Evolutionary conservation across 2,797 vertebrate species (phyloP), one percentile per base, ranked within the genome.

Genomic region (Muscicapa comitata): DNA sequence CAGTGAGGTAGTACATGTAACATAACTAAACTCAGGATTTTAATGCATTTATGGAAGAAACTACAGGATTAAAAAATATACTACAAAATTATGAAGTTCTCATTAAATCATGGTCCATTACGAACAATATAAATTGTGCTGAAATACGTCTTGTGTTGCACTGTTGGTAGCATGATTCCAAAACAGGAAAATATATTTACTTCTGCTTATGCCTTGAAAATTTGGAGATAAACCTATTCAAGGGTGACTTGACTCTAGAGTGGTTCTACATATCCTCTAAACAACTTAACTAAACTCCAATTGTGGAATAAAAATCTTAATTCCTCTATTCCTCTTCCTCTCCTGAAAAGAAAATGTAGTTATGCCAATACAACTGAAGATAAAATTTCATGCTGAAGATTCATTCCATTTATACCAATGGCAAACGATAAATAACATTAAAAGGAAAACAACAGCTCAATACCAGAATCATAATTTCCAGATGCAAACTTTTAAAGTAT

Each of bases 321-420:
- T 90, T 92, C 63, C 80, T 86, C 77, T 89, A 66, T 73, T 73
- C 13, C 42, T 93, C 86, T 82, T 94, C 90, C 90, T 90, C 68
- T 87, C 20, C 94, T 92, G 71, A 82, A 90, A 91, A 87, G 86
- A 91, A 95, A 97, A 95, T 87, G 74, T 62, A 84, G 86, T 97
- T 95, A 95, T 7, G 6, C 38, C 83, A 85, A 87, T 76, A 42
- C 67, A 94, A 94, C 28, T 66, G 53, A 86, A 84, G 92, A 90
- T 85, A 77, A 91, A 91, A 87, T 96, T 94, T 85, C 94, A 89
- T 54, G 63, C 77, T 63, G 45, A 79, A 38, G 31, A 53, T 91
- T 93, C 67, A 88, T 76, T 92, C 55, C 6, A 4, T 92, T 78
- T 71, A 48, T 79, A 91, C 54, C 33, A 92, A 91, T 17, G 33